Evolutionary conservation across 2,888 invertebrate species (phyloP).

Genomic region (Tenthredo amoena): DNA sequence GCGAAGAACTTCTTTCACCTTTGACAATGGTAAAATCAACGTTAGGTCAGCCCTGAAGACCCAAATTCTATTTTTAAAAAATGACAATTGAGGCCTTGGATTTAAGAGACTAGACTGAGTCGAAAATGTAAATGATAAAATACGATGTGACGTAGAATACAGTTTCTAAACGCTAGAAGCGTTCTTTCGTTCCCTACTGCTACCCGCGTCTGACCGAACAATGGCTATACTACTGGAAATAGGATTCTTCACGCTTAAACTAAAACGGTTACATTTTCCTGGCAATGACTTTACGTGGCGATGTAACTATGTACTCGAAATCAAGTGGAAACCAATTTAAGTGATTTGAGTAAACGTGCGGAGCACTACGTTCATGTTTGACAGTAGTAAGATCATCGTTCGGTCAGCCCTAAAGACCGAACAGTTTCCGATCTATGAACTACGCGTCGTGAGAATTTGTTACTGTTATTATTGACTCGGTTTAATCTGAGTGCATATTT

Average conservation of each 20-base stretch:
- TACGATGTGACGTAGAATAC: neutral
- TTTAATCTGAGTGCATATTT: neutral
- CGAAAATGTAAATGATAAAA: neutral
- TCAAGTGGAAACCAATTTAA: neutral
- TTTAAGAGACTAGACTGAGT: neutral
- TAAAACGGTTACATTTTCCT: neutral
- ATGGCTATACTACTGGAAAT: constrained; percentile 10
- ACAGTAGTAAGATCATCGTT: constrained; percentile 5
- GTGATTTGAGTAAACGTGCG: neutral
- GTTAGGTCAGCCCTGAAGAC: neutral
- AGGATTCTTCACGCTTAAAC: neutral
- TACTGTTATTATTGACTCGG: neutral
- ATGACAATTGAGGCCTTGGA: neutral
- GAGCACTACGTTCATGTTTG: neutral
- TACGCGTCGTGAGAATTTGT: neutral
- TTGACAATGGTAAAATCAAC: neutral
- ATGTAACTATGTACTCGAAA: neutral
- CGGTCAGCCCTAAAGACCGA: neutral
- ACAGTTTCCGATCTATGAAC: neutral
- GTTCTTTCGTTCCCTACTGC: neutral
- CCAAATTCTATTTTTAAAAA: neutral
- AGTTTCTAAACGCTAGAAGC: neutral
- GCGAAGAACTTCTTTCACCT: neutral
- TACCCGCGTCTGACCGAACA: constrained; percentile 30
- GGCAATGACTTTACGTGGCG: neutral